Conservation (phyloP, 2,113 vertebrate genomes). For the Excalfactoria chinensis region DNA sequence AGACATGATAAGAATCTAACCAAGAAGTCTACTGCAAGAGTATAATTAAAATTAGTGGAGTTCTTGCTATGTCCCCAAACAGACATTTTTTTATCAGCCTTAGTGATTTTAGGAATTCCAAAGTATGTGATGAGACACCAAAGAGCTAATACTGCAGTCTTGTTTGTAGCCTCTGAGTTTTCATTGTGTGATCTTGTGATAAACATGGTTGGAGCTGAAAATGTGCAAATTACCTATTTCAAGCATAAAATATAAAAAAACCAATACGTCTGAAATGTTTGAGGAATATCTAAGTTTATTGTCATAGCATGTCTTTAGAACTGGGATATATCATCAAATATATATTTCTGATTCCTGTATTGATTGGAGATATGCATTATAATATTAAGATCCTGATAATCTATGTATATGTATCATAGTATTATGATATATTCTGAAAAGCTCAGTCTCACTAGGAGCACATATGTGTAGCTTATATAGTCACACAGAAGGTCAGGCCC, state of each 20-base stretch:
- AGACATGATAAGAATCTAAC: background rate
- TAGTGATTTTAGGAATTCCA: background rate
- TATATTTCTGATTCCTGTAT: no score
- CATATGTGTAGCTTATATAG: background rate
- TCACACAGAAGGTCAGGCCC: background rate
- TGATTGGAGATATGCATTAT: background rate
- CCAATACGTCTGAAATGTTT: background rate
- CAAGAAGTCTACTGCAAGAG: background rate
- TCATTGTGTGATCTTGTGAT: background rate
- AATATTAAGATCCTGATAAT: background rate
- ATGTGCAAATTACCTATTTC: background rate
- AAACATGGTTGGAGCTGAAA: background rate
- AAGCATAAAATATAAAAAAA: background rate
- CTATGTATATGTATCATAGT: background rate
- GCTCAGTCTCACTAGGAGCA: background rate
- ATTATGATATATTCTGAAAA: background rate
- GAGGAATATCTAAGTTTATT: background rate
- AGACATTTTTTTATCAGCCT: background rate
- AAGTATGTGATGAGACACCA: background rate
- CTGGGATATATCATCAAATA: background rate
- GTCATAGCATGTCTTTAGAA: background rate
- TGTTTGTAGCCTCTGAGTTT: background rate
- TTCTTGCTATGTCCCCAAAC: no score
- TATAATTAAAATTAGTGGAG: background rate
- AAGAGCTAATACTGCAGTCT: background rate